A percentile compares a stretch with the other conserved stretches of the same genome.
Conservation (phyloP, 2,888 invertebrate species). For the Shargacucullia verbasci region DNA sequence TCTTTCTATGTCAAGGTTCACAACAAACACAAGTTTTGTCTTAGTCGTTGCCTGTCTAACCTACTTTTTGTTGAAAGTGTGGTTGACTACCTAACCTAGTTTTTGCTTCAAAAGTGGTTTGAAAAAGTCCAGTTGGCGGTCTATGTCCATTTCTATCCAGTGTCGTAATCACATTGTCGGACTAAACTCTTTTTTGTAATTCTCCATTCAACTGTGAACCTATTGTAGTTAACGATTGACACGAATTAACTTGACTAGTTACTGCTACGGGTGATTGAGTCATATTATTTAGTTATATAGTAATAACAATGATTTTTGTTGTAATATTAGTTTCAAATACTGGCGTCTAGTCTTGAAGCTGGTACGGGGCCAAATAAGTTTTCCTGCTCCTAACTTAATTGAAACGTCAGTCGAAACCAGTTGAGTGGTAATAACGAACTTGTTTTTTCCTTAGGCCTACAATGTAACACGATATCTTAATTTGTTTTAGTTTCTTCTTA, state of each 20-base stretch:
- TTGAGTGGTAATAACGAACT: conserved; percentile 7
- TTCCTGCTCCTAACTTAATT: conserved; percentile 24
- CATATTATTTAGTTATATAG: conserved; percentile 1
- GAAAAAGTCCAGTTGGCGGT: conserved; percentile 15
- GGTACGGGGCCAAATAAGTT: conserved; percentile 28
- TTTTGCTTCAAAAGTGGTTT: conserved; percentile 23
- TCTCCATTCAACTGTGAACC: conserved; percentile 41
- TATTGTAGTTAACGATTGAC: conserved; percentile 34
- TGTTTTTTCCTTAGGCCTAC: conserved; percentile 23
- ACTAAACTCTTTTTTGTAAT: conserved; percentile 36
- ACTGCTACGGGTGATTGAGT: conserved; percentile 19
- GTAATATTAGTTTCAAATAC: conserved; percentile 5
- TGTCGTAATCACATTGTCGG: conserved; percentile 45
- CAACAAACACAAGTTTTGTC: background rate
- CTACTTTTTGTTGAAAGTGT: conserved; percentile 31
- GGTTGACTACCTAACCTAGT: conserved; percentile 31
- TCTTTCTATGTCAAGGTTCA: conserved; percentile 33
- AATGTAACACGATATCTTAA: too few species aligned
- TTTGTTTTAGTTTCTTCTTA: too few species aligned
- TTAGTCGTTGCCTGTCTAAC: conserved; percentile 19
- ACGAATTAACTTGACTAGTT: conserved; percentile 14
- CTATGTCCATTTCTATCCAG: conserved; percentile 31
- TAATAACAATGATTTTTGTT: background rate
- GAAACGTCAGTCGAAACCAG: conserved; percentile 3
- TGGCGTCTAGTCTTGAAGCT: conserved; percentile 12